A percentile compares a stretch with the other conserved stretches of the same genome.
These are phyloP conservation scores for Acanthiza pusilla DNA, from an alignment of 2,797 vertebrate genomes.

Conservation along the genomic window DNA sequence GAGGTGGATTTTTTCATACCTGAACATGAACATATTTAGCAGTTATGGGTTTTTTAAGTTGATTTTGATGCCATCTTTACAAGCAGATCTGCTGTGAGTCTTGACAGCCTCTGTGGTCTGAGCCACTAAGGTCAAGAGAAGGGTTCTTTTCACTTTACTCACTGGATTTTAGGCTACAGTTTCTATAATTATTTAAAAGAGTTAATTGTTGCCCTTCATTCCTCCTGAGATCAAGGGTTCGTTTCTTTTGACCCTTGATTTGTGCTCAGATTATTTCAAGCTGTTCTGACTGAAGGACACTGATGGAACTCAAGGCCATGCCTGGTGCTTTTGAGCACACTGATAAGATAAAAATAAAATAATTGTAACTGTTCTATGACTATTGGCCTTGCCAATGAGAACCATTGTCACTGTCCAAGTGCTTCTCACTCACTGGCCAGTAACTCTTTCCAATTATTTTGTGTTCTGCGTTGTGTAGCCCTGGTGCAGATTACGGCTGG, in stretches of 20 bases:
- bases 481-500: slow-evolving; percentile 64
- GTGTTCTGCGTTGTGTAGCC: slow-evolving; percentile 68
- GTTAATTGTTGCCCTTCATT: neutral
- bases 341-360: neutral
- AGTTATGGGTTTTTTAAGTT: neutral
- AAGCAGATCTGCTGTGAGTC: neutral
- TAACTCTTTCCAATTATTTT: slow-evolving; percentile 60
- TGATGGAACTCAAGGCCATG: neutral
- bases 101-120: neutral
- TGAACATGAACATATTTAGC: neutral
- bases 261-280: neutral
- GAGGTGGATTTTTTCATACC: neutral
- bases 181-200: neutral
- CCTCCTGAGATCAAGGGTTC: neutral
- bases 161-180: neutral
- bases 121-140: neutral
- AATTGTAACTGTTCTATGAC: neutral
- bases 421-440: neutral
- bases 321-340: neutral
- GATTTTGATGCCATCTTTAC: neutral
- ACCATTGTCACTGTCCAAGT: neutral
- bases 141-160: neutral
- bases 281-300: neutral
- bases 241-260: neutral
- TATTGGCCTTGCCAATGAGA: neutral